A percentile compares a stretch with the other conserved stretches of the same genome.
Evolutionary conservation across 1,140 invertebrate genomes (phyloP).

Genomic region (Triops longicaudatus): DNA sequence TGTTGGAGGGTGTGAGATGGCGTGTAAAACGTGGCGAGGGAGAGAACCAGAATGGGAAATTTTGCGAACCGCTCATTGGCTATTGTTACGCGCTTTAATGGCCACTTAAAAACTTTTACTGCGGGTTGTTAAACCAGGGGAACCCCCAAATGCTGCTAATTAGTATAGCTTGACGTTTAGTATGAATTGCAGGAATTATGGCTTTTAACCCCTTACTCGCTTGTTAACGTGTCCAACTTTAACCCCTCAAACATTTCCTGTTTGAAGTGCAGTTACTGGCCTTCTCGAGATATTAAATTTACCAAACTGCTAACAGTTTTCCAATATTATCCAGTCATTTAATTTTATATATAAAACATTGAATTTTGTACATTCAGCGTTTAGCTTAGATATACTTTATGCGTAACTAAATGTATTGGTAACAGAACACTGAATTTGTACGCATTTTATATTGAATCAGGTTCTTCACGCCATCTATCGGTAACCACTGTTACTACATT

Average conservation of each 20-base stretch:
- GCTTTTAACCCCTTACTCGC: neutral
- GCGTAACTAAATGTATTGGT: no score
- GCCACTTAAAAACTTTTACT: neutral
- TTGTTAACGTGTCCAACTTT: neutral
- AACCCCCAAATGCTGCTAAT: neutral
- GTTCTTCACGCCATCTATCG: neutral
- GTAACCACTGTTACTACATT: neutral
- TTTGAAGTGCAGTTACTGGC: neutral
- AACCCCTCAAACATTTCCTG: no score
- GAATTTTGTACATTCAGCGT: no score
- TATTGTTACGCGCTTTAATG: neutral
- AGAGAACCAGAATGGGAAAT: neutral
- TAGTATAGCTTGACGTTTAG: neutral
- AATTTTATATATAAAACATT: no score
- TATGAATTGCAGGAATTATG: neutral
- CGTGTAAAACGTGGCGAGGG: neutral
- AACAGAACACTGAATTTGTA: no score
- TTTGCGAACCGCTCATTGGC: constrained; percentile 2
- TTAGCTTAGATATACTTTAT: no score
- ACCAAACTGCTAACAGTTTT: neutral
- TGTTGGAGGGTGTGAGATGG: neutral
- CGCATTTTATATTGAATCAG: neutral
- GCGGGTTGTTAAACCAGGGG: neutral
- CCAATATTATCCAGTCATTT: no score
- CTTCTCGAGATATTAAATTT: neutral